A percentile compares a stretch with the other conserved stretches of the same genome.
Evolutionary conservation across 2,113 vertebrate species (phyloP).

Genomic region (Porphyrio hochstetteri): DNA sequence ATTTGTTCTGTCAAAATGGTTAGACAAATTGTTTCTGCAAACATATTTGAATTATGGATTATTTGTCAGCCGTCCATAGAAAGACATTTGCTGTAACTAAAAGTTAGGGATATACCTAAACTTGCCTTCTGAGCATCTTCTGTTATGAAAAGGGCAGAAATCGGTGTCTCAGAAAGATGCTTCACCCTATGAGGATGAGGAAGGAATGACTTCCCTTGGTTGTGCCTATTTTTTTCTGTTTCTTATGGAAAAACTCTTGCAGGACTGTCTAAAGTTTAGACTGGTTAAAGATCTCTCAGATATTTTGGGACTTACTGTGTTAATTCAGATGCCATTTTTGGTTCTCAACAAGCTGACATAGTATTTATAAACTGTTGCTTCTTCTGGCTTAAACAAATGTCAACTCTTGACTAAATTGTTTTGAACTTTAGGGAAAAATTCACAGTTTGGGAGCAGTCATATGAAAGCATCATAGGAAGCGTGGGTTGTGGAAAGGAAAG

Average conservation of each 20-base stretch:
- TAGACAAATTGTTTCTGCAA: slow-evolving; percentile 55
- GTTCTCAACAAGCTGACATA: not conserved
- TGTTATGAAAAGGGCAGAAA: not conserved
- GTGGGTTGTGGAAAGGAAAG: not conserved
- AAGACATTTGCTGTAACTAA: not conserved
- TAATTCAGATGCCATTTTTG: not conserved
- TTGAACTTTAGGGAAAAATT: not conserved
- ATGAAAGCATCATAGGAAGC: not conserved
- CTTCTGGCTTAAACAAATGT: not conserved
- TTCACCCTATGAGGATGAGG: not conserved
- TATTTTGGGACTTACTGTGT: not conserved
- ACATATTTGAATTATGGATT: slow-evolving; percentile 37
- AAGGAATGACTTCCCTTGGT: not conserved
- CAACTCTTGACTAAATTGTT: not conserved
- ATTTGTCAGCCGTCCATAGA: not conserved
- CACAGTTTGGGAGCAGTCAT: not conserved
- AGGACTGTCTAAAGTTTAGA: not conserved
- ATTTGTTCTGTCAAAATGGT: slow-evolving; percentile 41
- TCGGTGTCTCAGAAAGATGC: not conserved
- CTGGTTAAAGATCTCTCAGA: not conserved
- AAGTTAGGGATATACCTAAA: not conserved
- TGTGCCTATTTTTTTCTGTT: not conserved
- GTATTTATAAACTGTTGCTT: not conserved
- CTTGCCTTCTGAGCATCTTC: not conserved
- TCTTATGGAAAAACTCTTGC: not conserved